Evolutionary conservation across 1,140 invertebrate genomes (phyloP).

Genomic region (Aphelenchoides besseyi): DNA sequence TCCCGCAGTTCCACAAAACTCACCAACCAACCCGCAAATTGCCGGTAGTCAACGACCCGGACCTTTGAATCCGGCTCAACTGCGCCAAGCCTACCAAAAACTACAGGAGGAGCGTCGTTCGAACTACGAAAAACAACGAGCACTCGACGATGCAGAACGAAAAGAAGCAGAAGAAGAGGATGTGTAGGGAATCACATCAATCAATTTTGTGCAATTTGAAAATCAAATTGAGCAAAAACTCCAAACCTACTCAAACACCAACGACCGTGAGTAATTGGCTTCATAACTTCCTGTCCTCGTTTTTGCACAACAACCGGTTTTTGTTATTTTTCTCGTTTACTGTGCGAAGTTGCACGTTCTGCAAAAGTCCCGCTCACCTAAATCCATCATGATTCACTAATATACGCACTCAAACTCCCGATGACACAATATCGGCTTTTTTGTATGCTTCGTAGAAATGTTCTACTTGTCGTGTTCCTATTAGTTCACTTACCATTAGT

Average conservation of each 20-base stretch:
- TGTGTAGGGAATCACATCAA: background rate
- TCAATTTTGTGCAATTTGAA: too few species aligned
- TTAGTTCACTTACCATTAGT: too few species aligned
- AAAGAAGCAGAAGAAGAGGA: constrained; percentile 20
- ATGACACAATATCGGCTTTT: too few species aligned
- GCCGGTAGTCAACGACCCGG: background rate
- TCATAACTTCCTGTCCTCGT: constrained; percentile 7
- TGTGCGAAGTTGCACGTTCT: too few species aligned
- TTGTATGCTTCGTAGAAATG: too few species aligned
- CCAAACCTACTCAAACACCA: background rate
- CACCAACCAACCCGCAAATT: background rate
- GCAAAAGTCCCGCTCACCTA: too few species aligned
- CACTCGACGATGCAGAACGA: background rate
- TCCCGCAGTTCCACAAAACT: background rate
- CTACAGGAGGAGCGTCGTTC: background rate
- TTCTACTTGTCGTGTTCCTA: too few species aligned
- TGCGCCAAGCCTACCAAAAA: constrained; percentile 9
- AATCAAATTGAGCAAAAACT: constrained; percentile 3
- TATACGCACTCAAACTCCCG: too few species aligned
- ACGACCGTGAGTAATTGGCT: constrained; percentile 9
- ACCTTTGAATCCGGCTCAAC: background rate
- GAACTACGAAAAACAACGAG: constrained; percentile 15
- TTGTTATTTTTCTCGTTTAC: background rate
- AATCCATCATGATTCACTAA: too few species aligned
- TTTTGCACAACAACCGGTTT: constrained; percentile 1